Evolutionary conservation across 2,113 vertebrate genomes (phyloP).

Genomic region (Channa argus): DNA sequence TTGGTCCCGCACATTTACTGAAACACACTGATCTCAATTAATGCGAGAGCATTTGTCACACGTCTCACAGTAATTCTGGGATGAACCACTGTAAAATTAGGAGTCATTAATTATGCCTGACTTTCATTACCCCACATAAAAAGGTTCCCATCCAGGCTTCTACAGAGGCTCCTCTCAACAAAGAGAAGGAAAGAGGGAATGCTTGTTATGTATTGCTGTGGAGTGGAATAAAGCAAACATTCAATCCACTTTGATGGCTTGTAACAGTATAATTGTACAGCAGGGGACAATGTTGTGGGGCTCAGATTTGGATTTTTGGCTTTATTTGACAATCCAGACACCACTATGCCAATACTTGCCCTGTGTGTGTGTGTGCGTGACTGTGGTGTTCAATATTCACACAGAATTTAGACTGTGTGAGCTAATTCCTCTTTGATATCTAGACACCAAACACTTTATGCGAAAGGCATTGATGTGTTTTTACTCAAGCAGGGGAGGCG

Average conservation of each 20-base stretch:
- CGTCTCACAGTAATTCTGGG: conserved; percentile 17
- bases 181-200: conserved; percentile 4
- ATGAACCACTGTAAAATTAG: conserved; percentile 46
- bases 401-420: conserved; percentile 2
- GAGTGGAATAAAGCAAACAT: conserved; percentile 46
- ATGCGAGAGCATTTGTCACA: conserved; percentile 7
- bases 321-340: conserved; percentile 45
- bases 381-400: conserved; percentile 17
- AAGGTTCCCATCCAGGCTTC: conserved; percentile 26
- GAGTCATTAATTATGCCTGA: conserved; percentile 59
- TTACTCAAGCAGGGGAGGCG: conserved; percentile 1
- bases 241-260: conserved; percentile 51
- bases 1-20: no score
- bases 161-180: conserved; percentile 8
- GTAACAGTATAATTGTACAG: conserved; percentile 31
- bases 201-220: conserved; percentile 26
- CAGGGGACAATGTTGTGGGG: conserved; percentile 10
- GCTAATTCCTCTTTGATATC: conserved; percentile 43
- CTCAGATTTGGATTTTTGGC: conserved; percentile 45
- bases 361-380: conserved; percentile 3
- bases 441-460: not conserved
- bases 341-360: conserved; percentile 37
- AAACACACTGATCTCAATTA: not conserved
- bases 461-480: conserved; percentile 8
- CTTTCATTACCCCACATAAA: conserved; percentile 49